These are phyloP conservation scores for Eremobia ochroleuca DNA, from an alignment of 2,888 invertebrate genomes.

Conservation along the genomic window DNA sequence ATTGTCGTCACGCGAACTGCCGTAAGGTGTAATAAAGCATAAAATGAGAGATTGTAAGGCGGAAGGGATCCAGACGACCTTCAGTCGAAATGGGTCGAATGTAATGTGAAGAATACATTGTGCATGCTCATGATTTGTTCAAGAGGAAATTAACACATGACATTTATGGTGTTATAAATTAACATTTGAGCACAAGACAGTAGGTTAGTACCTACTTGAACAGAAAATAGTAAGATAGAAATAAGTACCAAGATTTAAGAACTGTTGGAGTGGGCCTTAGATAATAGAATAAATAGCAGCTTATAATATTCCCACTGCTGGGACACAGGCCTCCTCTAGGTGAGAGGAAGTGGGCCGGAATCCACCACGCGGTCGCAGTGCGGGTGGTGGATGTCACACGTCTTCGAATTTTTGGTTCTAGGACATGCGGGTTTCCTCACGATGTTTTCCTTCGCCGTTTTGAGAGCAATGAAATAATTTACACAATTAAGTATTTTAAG, in stretches of 20 bases:
- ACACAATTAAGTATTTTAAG: too few species aligned
- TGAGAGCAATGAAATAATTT: too few species aligned
- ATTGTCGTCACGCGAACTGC: conserved; percentile 64
- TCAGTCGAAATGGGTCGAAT: conserved; percentile 60
- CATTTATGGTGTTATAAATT: conserved; percentile 21
- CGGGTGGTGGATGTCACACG: too few species aligned
- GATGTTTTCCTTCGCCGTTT: too few species aligned
- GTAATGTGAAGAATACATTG: conserved; percentile 31
- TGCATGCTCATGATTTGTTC: conserved; percentile 31
- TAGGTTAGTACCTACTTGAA: not conserved
- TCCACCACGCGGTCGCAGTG: too few species aligned
- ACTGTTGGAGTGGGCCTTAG: not conserved
- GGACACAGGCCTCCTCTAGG: too few species aligned
- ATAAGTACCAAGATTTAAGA: not conserved
- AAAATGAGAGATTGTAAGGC: conserved; percentile 54
- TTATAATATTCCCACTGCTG: too few species aligned
- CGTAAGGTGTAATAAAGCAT: conserved; percentile 55
- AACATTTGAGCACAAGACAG: conserved; percentile 5
- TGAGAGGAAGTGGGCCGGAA: too few species aligned
- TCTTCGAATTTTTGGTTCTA: too few species aligned
- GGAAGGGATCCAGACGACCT: conserved; percentile 64
- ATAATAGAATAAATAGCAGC: too few species aligned
- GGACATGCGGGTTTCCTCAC: too few species aligned
- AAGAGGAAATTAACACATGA: conserved; percentile 39
- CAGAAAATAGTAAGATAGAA: not conserved